phyloP scores from a whole-genome alignment of 1,140 invertebrate species.

The Bombus pyrosoma region DNA sequence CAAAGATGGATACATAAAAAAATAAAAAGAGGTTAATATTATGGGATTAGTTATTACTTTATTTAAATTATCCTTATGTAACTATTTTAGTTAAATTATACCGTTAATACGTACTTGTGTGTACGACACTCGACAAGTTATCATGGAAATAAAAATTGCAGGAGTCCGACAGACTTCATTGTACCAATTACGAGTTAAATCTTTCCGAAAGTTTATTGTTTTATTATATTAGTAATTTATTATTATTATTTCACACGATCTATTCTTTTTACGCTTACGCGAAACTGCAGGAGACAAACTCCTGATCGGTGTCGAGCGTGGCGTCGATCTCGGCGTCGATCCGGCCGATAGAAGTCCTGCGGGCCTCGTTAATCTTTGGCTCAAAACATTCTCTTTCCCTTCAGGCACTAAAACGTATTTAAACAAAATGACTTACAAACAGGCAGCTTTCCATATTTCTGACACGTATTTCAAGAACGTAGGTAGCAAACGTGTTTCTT shows the following conservation, averaged over 20 bases:
- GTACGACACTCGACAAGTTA: background rate
- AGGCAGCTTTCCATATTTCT: background rate
- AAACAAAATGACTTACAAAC: background rate
- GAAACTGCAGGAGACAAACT: constrained; percentile 84
- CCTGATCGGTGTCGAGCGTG: constrained; percentile 87
- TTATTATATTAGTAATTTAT: no score
- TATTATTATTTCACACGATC: background rate
- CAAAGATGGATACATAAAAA: no score
- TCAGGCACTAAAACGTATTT: constrained; percentile 86
- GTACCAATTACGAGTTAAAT: no score
- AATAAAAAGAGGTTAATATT: no score
- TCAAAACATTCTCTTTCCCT: constrained; percentile 89
- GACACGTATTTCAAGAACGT: background rate
- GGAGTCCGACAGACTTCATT: background rate
- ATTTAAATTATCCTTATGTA: no score
- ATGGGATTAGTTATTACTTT: no score
- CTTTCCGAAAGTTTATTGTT: no score
- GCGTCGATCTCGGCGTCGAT: constrained; percentile 89
- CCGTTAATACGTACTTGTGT: background rate
- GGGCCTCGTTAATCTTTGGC: constrained; percentile 86
- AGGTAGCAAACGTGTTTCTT: background rate
- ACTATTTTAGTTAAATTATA: no score
- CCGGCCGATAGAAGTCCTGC: constrained; percentile 85
- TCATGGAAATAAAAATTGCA: background rate
- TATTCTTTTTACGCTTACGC: constrained; percentile 61